Conservation (phyloP, 2,888 invertebrate genomes). For the Alsophila aescularia region DNA sequence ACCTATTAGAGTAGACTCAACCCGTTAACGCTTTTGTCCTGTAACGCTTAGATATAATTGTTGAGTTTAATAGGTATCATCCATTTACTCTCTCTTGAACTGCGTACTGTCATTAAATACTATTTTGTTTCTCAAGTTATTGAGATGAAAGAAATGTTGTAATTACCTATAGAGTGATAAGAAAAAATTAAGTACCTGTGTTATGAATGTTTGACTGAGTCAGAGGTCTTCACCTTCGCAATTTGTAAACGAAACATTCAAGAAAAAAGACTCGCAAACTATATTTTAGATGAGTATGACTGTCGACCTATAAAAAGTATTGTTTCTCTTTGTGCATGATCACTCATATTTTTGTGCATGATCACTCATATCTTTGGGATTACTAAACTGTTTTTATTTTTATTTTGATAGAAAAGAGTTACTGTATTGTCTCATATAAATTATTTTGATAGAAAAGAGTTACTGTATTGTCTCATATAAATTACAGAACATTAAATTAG, state of each 20-base stretch:
- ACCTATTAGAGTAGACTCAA: conserved; percentile 39
- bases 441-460: too few relatives aligned
- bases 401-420: too few relatives aligned
- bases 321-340: too few relatives aligned
- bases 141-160: conserved; percentile 26
- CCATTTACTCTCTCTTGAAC: conserved; percentile 56
- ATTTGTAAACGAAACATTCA: neutral
- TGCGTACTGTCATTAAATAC: conserved; percentile 38
- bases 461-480: too few relatives aligned
- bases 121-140: conserved; percentile 28
- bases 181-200: conserved; percentile 1
- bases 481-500: too few relatives aligned
- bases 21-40: conserved; percentile 59
- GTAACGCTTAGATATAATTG: conserved; percentile 58
- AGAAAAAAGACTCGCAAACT: conserved; percentile 6
- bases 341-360: too few relatives aligned
- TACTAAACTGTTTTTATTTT: too few relatives aligned
- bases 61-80: conserved; percentile 62
- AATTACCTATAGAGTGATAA: conserved; percentile 16
- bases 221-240: neutral
- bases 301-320: neutral
- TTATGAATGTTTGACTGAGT: conserved; percentile 2
- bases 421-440: too few relatives aligned
- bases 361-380: too few relatives aligned
- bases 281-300: neutral